phyloP scores from a whole-genome alignment of 1,140 invertebrate genomes.

The Aporrectodea caliginosa region DNA sequence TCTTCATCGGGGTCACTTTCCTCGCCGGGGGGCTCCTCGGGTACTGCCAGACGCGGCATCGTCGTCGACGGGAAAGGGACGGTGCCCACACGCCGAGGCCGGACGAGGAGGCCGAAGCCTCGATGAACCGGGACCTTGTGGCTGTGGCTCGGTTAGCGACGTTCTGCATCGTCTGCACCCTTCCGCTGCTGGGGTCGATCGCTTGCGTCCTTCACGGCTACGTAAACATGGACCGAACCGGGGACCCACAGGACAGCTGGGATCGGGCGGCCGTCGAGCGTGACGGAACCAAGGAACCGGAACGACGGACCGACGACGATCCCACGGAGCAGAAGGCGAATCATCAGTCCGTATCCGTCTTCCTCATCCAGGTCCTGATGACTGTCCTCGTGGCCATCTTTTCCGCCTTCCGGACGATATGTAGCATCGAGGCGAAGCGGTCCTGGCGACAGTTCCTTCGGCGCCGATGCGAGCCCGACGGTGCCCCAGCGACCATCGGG shows the following conservation, averaged over 20 bases:
- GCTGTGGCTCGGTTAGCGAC: neutral
- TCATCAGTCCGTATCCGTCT: neutral
- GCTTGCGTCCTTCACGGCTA: neutral
- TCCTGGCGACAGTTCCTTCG: neutral
- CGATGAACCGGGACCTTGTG: neutral
- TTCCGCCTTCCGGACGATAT: neutral
- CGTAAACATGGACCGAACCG: neutral
- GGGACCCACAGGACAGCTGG: neutral
- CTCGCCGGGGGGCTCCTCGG: slow-evolving; percentile 59
- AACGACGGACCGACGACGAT: no score
- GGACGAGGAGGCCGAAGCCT: neutral
- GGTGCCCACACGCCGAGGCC: slow-evolving; percentile 24
- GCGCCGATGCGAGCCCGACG: neutral
- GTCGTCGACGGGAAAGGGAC: slow-evolving; percentile 53
- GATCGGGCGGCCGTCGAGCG: neutral
- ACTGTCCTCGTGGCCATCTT: neutral
- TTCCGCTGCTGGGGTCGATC: neutral
- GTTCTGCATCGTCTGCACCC: neutral
- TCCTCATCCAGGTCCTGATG: neutral
- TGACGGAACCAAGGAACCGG: no score
- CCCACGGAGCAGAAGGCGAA: neutral
- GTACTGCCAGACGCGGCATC: slow-evolving; percentile 57
- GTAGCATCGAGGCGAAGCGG: neutral
- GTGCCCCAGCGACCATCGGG: neutral
- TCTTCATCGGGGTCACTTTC: slow-evolving; percentile 57